Evolutionary conservation across 2,888 invertebrate genomes (phyloP), one percentile per base, ranked within the genome.

Genomic region (Nasonia oneida): DNA sequence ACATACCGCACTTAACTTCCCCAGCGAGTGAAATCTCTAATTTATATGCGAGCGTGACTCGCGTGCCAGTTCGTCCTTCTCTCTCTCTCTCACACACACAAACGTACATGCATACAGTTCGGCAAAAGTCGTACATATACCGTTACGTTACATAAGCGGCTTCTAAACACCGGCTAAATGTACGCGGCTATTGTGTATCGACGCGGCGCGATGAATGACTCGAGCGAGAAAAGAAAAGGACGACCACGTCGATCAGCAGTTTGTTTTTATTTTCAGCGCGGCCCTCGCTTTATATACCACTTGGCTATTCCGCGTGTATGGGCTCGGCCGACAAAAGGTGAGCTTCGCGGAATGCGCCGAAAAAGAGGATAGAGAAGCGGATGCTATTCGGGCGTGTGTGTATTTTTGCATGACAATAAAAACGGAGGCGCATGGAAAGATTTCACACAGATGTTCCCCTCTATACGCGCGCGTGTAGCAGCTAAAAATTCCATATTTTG

Each of bases 301-400:
- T 47, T 47, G 8, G 47, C 12, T 47, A 47, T 47, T 47, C 47
- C 47, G 47, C 12, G 12, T 47, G 12, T 23, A 23, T 47, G 47
- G 47, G 47, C 47, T 47, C 47, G 2, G 57, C n/a, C 18, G 4
- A 57, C 18, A 57, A 57, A 57, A 47, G 47, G 2, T 3, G 47
- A 1, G n/a, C n/a, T n/a, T 57, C 6, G 29, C 18, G 75, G 53
- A 75, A 75, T 53, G 53, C 75, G 75, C 75, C 75, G 75, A 75
- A 53, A 53, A 75, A 74, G 53, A 29, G 33, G 12, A 50, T 23
- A 23, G 15, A 15, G 75, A 33, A n/a, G 75, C 75, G 29, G 33
- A 23, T 75, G 37, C n/a, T 39, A 29, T 29, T 53, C 29, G 29
- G 53, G 50, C 47, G 2, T 29, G 29, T 29, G 29, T 29, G 29